Evolutionary conservation across 2,888 invertebrate genomes (phyloP).

Genomic region (Catocala fraxini): DNA sequence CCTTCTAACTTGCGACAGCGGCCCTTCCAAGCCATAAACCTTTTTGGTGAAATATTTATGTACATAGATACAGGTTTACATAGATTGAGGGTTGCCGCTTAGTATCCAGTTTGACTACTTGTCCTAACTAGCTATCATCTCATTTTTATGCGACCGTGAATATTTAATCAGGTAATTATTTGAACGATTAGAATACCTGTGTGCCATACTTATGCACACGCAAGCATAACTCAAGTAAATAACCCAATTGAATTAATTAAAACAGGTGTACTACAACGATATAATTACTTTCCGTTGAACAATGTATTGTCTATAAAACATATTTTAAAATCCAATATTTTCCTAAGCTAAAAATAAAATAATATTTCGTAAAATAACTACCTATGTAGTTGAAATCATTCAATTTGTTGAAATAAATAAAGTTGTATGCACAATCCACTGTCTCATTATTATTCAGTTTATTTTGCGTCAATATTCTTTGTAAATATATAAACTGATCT

Average conservation of each 20-base stretch:
- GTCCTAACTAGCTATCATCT: slow-evolving; percentile 20
- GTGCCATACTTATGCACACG: not conserved
- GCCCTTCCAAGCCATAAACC: slow-evolving; percentile 7
- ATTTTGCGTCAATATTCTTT: too few species aligned
- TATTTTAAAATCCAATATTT: too few species aligned
- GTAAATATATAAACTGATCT: too few species aligned
- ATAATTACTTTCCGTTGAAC: too few species aligned
- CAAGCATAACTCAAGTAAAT: not conserved
- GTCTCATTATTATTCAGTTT: too few species aligned
- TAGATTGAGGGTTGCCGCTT: slow-evolving; percentile 50
- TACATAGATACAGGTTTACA: slow-evolving; percentile 4
- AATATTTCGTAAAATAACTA: too few species aligned
- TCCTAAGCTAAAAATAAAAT: too few species aligned
- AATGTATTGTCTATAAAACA: too few species aligned
- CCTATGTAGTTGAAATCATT: too few species aligned
- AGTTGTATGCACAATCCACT: too few species aligned
- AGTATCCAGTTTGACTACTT: slow-evolving; percentile 1
- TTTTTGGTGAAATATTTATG: slow-evolving; percentile 2
- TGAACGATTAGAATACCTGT: slow-evolving; percentile 3
- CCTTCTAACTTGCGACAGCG: not conserved
- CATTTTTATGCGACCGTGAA: slow-evolving; percentile 38
- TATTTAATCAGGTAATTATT: slow-evolving; percentile 33
- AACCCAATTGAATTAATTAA: not conserved
- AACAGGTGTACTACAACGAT: not conserved
- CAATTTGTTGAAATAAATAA: too few species aligned